Conservation (phyloP, 1,140 invertebrate genomes). For the Drosophila seguyi region DNA sequence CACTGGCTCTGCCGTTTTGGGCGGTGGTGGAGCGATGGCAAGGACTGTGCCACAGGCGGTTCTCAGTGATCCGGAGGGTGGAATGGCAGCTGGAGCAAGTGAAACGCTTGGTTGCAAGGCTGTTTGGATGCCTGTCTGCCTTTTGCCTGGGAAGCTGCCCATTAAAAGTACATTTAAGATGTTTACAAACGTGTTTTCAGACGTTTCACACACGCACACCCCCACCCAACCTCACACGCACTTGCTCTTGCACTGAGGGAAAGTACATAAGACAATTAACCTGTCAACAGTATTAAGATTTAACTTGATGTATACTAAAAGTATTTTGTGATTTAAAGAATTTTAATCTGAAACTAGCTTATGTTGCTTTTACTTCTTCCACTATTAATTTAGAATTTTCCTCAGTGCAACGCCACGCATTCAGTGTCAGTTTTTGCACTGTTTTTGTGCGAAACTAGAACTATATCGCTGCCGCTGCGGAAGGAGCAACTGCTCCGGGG, state of each 20-base stretch:
- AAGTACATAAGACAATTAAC: background rate
- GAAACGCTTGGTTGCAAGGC: conserved; percentile 35
- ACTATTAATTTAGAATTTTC: background rate
- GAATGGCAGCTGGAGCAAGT: background rate
- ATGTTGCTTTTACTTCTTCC: background rate
- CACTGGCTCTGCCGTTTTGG: background rate
- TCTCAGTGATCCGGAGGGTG: conserved; percentile 1
- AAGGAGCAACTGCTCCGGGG: conserved; percentile 54
- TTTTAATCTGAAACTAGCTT: too few relatives aligned
- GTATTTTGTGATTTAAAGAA: background rate
- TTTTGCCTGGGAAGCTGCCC: conserved; percentile 64
- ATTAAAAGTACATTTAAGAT: conserved; percentile 84
- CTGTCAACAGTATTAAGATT: background rate
- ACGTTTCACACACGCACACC: conserved; percentile 49
- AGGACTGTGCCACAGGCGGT: conserved; percentile 28
- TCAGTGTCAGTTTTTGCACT: conserved; percentile 49
- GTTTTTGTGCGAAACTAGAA: conserved; percentile 51
- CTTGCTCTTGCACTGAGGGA: conserved; percentile 1
- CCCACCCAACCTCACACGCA: conserved; percentile 11
- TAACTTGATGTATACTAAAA: background rate
- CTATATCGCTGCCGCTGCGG: conserved; percentile 25
- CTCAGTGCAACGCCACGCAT: conserved; percentile 17
- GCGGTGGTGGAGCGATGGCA: conserved; percentile 21
- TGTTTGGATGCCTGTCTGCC: conserved; percentile 28
- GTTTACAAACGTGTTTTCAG: conserved; percentile 81